Base-by-base conservation (phyloP, 2,888 invertebrate species). In the Macaria notata region DNA sequence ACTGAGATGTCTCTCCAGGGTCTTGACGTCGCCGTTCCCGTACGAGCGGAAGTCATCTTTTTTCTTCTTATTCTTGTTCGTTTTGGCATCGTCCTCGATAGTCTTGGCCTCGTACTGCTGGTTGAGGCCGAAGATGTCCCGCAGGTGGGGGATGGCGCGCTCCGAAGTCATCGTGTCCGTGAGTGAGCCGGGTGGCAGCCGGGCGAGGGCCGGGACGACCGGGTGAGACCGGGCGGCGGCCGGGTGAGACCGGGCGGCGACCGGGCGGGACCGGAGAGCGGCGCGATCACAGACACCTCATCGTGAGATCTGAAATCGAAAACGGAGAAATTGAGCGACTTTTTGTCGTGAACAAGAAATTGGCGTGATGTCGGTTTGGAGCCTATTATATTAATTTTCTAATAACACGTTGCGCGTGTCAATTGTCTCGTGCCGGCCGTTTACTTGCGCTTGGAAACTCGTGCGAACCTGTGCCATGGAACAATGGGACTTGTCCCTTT, bases 1-100 rank as follows among this genome's bases (percentile, higher is more conserved):
- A 78, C 96, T 96, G 72, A 96, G 92, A 82, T 96, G 96, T 69
- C 96, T 90, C 76, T 96, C 96, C 44, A 96, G 83, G 29, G 96
- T 96, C 73, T 94, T 94, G 45, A 95, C 94, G 78, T 94, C 94
- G 50, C 93, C 94, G 73, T 94, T 94, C 9, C 93, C 90, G 69
- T 93, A 90, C 3, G 93, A 92, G 76, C 94, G 94, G 83, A 93
- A 94, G 77, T 95, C 95, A 66, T 95, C 94, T 73, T 94, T 94
- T 72, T 93, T 93, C 72, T 93, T 93, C 76, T 93, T 93, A 61
- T 83, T 78, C 78, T 93, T 94, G 73, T 93, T 93, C 66, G 86
- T 88, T 76, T 92, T 92, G 73, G 91, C 87, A 9, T 90, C 90
- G 57, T 93, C 90, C 49, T 88, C 88, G 73, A 83, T 88, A 54